Evolutionary conservation across 2,888 invertebrate species (phyloP).

Genomic region (Drosophila kanekoi): DNA sequence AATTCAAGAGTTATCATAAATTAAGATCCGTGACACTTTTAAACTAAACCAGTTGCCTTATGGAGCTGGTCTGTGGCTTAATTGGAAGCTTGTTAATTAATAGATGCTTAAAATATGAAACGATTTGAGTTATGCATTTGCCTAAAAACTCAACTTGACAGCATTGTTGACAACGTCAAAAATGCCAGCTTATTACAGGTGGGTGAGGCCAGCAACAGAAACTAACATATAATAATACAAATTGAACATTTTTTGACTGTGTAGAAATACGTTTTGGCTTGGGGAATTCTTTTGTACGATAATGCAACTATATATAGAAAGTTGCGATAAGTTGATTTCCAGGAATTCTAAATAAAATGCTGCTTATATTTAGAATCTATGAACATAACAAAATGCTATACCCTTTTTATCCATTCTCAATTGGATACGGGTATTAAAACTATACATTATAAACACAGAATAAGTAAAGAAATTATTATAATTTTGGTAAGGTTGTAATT

Average conservation of each 20-base stretch:
- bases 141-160: constrained; percentile 50
- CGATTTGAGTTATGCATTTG: constrained; percentile 63
- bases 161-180: constrained; percentile 8
- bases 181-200: constrained; percentile 1
- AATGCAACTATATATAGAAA: neutral
- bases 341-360: neutral
- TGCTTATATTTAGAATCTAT: neutral
- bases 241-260: neutral
- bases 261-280: neutral
- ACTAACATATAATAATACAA: no score
- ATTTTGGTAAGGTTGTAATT: no score
- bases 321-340: neutral
- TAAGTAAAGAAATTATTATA: no score
- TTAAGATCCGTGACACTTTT: constrained; percentile 62
- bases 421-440: no score
- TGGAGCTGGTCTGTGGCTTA: constrained; percentile 40
- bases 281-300: neutral
- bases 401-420: no score
- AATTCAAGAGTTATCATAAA: constrained; percentile 60
- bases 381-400: no score
- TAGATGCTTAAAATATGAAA: constrained; percentile 65
- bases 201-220: constrained; percentile 2
- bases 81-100: constrained; percentile 70
- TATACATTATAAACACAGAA: no score
- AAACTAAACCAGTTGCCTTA: constrained; percentile 52